Conservation (phyloP, 2,113 vertebrate species). For the Macrotus californicus region DNA sequence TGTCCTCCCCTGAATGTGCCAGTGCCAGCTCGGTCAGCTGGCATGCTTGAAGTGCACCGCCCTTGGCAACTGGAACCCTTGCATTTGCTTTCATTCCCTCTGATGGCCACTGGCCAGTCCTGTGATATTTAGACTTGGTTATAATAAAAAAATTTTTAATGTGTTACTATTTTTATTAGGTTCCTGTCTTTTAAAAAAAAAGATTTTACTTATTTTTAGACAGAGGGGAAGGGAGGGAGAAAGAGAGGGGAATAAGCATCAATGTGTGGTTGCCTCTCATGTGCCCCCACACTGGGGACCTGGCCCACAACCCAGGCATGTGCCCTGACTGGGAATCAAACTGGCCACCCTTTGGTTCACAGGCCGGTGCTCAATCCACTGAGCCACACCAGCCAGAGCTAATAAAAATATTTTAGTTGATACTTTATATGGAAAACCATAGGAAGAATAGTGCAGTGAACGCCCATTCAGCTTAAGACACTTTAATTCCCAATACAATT, state of each 20-base stretch:
- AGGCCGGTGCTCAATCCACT: too few species aligned
- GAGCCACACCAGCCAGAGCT: too few species aligned
- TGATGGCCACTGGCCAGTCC: not conserved
- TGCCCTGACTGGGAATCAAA: too few species aligned
- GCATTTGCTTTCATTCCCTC: fast-evolving
- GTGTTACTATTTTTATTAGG: too few species aligned
- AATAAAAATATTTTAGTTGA: not conserved
- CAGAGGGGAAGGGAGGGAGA: too few species aligned
- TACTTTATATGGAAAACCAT: not conserved
- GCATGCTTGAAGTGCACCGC: fast-evolving
- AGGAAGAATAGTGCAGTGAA: not conserved
- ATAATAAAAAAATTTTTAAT: not conserved
- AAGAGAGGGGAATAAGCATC: too few species aligned
- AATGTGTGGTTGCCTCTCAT: too few species aligned
- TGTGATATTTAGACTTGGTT: not conserved
- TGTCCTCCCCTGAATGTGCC: not conserved
- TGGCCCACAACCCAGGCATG: too few species aligned
- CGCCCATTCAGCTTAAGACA: not conserved
- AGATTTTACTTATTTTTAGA: too few species aligned
- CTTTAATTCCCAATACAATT: not conserved
- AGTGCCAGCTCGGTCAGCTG: not conserved
- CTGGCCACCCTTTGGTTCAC: too few species aligned
- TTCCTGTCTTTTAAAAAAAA: too few species aligned
- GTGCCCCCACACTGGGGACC: too few species aligned
- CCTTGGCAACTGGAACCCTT: not conserved